A percentile compares a stretch with the other conserved stretches of the same genome.
phyloP scores from a whole-genome alignment of 92 coral and sea anemone genomes.

The Porites divaricata region DNA sequence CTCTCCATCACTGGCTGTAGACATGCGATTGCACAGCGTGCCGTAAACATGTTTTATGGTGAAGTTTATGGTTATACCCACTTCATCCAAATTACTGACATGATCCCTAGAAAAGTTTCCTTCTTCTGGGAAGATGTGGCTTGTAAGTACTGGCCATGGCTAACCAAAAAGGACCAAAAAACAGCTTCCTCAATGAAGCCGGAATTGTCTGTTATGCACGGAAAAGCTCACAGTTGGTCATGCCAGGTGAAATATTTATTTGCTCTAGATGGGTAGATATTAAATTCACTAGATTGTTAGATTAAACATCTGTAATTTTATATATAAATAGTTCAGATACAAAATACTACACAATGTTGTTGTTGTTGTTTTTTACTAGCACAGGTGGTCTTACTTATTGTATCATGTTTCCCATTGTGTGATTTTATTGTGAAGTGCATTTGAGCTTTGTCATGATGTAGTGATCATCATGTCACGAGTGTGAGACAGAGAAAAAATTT shows the following conservation, averaged over 20 bases:
- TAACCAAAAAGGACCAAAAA: neutral
- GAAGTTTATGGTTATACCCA: slow-evolving; percentile 77
- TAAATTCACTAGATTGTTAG: neutral
- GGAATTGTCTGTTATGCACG: slow-evolving; percentile 35
- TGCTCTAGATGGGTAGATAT: neutral
- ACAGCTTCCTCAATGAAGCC: slow-evolving; percentile 15
- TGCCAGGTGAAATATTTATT: slow-evolving; percentile 1
- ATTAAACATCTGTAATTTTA: too few species aligned
- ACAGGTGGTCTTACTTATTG: too few species aligned
- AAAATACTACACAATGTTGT: neutral
- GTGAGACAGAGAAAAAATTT: too few species aligned
- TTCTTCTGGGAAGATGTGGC: slow-evolving; percentile 8
- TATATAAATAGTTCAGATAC: slow-evolving; percentile 21
- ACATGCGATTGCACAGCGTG: slow-evolving; percentile 72
- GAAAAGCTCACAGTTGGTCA: slow-evolving; percentile 30
- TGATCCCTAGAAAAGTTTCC: slow-evolving; percentile 16
- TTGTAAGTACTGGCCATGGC: slow-evolving; percentile 38
- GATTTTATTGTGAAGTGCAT: too few species aligned
- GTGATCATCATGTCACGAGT: too few species aligned
- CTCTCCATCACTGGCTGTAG: slow-evolving; percentile 66
- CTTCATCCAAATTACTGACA: slow-evolving; percentile 49
- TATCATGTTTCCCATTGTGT: too few species aligned
- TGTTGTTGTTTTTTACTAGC: too few species aligned
- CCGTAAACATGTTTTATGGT: slow-evolving; percentile 71
- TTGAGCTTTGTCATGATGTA: too few species aligned